These are phyloP conservation scores for Dione vanillae DNA, from an alignment of 2,888 invertebrate genomes.

Conservation along the genomic window DNA sequence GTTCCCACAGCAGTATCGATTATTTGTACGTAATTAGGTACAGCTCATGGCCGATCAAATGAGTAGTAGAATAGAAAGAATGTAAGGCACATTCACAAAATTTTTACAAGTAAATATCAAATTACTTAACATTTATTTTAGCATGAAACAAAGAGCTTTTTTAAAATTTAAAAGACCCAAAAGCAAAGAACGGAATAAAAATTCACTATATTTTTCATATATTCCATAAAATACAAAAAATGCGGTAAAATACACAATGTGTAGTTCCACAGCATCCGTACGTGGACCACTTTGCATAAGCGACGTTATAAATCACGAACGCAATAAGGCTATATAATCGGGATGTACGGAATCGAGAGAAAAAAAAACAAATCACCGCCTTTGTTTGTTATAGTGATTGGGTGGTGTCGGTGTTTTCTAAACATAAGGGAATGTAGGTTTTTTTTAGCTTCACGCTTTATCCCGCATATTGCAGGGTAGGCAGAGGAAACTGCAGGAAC, in stretches of 20 bases:
- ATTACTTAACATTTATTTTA: no score
- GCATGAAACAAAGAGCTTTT: no score
- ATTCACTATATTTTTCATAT: background rate
- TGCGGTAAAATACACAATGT: background rate
- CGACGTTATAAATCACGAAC: constrained; percentile 58
- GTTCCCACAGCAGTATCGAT: no score
- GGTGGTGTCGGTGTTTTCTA: constrained; percentile 39
- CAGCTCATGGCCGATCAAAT: no score
- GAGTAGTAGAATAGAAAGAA: no score
- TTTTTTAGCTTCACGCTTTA: background rate
- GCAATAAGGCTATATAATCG: constrained; percentile 54
- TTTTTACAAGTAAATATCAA: no score
- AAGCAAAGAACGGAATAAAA: no score
- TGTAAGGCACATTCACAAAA: no score
- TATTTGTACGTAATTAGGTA: no score
- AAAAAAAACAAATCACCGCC: constrained; percentile 69
- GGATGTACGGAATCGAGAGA: constrained; percentile 58
- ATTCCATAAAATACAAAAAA: no score
- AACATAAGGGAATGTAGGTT: background rate
- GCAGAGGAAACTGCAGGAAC: no score
- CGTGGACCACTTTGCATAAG: constrained; percentile 24
- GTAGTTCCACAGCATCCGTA: constrained; percentile 2
- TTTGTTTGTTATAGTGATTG: constrained; percentile 57
- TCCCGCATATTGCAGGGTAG: background rate
- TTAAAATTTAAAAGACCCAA: no score